A percentile compares a stretch with the other conserved stretches of the same genome.
phyloP scores from a whole-genome alignment of 2,113 vertebrate genomes.

The Apodemus sylvaticus region DNA sequence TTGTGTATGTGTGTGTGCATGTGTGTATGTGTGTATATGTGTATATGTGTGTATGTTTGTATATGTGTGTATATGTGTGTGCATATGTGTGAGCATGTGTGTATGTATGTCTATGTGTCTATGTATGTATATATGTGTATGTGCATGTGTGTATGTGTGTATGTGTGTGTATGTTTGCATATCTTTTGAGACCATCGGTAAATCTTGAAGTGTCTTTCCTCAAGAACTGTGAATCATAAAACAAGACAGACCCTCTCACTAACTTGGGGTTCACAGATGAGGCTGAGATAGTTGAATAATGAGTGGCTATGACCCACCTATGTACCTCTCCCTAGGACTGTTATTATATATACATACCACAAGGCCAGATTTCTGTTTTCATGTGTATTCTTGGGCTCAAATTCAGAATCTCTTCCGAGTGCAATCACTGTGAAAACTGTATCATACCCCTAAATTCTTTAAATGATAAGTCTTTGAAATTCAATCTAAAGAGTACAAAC shows the following conservation, averaged over 20 bases:
- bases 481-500: constrained; percentile 19
- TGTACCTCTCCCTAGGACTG: background rate
- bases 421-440: background rate
- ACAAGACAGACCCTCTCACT: background rate
- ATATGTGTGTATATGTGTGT: background rate
- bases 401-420: background rate
- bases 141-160: background rate
- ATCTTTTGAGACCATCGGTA: background rate
- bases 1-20: background rate
- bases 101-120: background rate
- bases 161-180: background rate
- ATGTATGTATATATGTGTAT: background rate
- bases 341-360: background rate
- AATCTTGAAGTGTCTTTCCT: background rate
- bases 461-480: background rate
- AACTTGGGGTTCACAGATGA: background rate
- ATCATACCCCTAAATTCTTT: background rate
- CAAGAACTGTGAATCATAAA: background rate
- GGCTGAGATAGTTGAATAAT: background rate
- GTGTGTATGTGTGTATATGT: background rate
- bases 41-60: background rate
- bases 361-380: background rate
- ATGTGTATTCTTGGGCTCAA: background rate
- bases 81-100: background rate
- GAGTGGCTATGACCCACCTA: too few species aligned